These are phyloP conservation scores for Candoia aspera DNA, from an alignment of 2,113 vertebrate genomes.

Conservation along the genomic window DNA sequence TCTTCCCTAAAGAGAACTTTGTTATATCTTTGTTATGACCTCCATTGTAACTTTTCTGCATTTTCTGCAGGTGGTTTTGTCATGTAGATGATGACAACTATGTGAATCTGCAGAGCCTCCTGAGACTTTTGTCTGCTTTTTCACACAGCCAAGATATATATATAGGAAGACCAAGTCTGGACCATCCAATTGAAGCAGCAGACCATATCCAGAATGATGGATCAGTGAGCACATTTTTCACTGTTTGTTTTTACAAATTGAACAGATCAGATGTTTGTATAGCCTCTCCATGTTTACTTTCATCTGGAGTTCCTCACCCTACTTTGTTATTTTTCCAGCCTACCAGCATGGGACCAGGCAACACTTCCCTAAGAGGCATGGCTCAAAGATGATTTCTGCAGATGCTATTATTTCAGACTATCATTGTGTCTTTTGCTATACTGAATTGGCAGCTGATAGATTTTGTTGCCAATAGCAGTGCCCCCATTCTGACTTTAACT, in stretches of 20 bases:
- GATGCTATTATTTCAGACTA: background rate
- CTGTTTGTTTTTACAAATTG: background rate
- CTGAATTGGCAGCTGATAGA: background rate
- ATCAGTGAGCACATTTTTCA: slow-evolving; percentile 76
- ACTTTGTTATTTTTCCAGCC: background rate
- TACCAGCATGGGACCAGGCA: background rate
- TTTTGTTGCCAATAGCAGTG: background rate
- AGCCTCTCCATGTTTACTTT: slow-evolving; percentile 15
- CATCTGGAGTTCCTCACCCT: background rate
- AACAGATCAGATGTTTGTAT: background rate
- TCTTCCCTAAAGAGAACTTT: background rate
- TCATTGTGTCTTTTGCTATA: background rate
- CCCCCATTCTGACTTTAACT: background rate
- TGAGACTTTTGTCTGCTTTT: slow-evolving; percentile 85
- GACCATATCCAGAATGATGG: slow-evolving; percentile 89
- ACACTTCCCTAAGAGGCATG: background rate
- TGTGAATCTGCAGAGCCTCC: slow-evolving; percentile 82
- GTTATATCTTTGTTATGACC: slow-evolving; percentile 11
- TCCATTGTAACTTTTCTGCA: background rate
- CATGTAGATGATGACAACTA: slow-evolving; percentile 99
- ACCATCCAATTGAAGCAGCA: slow-evolving; percentile 93
- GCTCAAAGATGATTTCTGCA: background rate
- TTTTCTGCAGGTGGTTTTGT: slow-evolving; percentile 90
- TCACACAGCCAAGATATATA: slow-evolving; percentile 94
- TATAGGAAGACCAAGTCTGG: slow-evolving; percentile 91